Percentiles rank a stretch among this genome's conserved stretches.
Conservation (phyloP, 2,888 invertebrate species). For the Esperia sulphurella region DNA sequence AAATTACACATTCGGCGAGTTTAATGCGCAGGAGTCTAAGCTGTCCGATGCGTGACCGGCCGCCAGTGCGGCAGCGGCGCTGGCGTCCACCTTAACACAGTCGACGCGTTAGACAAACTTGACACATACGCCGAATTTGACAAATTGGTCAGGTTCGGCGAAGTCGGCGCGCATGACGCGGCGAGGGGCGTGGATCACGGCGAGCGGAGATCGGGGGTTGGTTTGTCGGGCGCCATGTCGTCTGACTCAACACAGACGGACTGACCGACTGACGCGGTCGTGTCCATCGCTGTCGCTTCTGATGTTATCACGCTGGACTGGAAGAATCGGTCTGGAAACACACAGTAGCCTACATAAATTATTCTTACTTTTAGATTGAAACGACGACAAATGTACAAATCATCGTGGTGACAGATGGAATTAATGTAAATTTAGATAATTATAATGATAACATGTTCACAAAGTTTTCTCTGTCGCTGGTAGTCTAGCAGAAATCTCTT, state of each 20-base stretch:
- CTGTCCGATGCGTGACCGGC: conserved; percentile 62
- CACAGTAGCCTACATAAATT: too few species aligned
- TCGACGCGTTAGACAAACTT: conserved; percentile 4
- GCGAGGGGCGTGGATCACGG: conserved; percentile 53
- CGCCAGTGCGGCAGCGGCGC: conserved; percentile 73
- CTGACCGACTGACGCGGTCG: conserved; percentile 47
- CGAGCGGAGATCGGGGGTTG: conserved; percentile 65
- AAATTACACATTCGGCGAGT: too few species aligned
- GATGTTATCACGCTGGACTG: conserved; percentile 80
- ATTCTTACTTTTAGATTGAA: too few species aligned
- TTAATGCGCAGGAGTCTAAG: conserved; percentile 29
- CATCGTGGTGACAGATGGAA: too few species aligned
- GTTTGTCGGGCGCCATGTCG: conserved; percentile 67
- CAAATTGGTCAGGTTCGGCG: background rate
- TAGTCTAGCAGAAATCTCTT: too few species aligned
- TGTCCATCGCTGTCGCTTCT: conserved; percentile 79
- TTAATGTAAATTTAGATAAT: too few species aligned
- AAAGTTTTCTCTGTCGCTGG: too few species aligned
- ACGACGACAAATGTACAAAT: too few species aligned
- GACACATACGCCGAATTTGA: background rate
- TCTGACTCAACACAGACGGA: conserved; percentile 51
- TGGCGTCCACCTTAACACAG: conserved; percentile 65
- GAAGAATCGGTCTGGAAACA: conserved; percentile 79
- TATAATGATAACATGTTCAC: too few species aligned
- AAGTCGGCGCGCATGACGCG: conserved; percentile 11